Conservation (phyloP, 1,140 invertebrate species). For the Agrypnia vestita region DNA sequence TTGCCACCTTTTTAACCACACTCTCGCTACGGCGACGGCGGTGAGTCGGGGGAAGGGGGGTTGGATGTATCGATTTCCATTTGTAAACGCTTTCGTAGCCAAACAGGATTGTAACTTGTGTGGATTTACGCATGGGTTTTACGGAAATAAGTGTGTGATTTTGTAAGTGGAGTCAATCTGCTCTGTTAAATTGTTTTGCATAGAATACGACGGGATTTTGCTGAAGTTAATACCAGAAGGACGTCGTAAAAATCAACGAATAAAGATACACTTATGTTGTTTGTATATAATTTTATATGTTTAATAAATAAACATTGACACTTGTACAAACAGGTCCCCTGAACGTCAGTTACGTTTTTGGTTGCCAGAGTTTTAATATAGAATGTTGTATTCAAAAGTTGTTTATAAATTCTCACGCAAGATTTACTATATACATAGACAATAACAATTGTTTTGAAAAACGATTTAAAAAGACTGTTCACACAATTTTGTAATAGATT, state of each 20-base stretch:
- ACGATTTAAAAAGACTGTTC: no score
- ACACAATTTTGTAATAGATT: no score
- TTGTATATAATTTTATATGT: no score
- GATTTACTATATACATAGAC: no score
- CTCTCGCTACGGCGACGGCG: not conserved
- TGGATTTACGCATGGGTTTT: not conserved
- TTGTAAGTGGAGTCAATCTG: not conserved
- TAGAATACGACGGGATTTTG: not conserved
- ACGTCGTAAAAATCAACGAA: not conserved
- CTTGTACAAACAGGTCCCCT: no score
- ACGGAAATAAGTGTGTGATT: not conserved
- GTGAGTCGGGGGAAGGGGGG: not conserved
- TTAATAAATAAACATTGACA: no score
- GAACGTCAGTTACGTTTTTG: no score
- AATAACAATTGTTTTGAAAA: no score
- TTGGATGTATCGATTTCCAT: slow-evolving; percentile 9
- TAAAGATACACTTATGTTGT: not conserved
- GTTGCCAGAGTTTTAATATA: no score
- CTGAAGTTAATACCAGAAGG: not conserved
- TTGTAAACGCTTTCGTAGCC: slow-evolving; percentile 3
- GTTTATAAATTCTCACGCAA: no score
- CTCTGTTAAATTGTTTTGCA: not conserved
- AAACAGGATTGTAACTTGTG: not conserved
- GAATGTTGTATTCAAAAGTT: no score
- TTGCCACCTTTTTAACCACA: slow-evolving; percentile 4